Evolutionary conservation across 1,140 invertebrate genomes (phyloP), one percentile per base, ranked within the genome.

Genomic region (Ericerus pela): DNA sequence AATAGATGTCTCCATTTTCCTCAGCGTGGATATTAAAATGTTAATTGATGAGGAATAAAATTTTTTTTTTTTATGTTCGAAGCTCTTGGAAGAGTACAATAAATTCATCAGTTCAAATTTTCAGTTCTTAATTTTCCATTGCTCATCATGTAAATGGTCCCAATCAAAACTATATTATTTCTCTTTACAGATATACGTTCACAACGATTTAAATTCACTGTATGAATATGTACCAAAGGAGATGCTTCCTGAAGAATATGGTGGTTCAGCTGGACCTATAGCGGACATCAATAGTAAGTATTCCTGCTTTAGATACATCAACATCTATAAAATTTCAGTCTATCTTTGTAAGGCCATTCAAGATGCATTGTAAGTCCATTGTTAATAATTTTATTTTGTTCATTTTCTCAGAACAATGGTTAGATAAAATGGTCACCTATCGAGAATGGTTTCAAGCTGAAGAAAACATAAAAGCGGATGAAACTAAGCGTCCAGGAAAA

Each of bases 171-270:
- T n/a, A n/a, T n/a, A n/a, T n/a, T n/a, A n/a, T 51, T 2, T 20
- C 27, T 36, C 51, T 26, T 36, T 51, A 47, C 30, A 69, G 75
- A 85, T 90, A 60, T 80, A 79, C 62, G 78, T 87, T 38, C 85
- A 89, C 66, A 79, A 76, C 55, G 75, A 79, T 16, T 59, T 85
- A 8, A 79, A 86, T 24, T 79, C 79, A 2, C 70, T 90, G 0
- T 82, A 88, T 65, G 79, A 86, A 59, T 77, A 79, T 58, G 71
- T 89, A 22, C 85, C 85, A 0, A 79, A 77, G 62, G 82, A 85
- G 28, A 80, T 89, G 62, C 67, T 88, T 41, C 86, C 86, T 2
- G 69, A 75, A 37, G 86, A 88, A 61, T 88, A 88, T 58, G 85
- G 85, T 2, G 86, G 86, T 16, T 69, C 77, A 28, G 79, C 79